Base-by-base conservation (phyloP, 2,113 vertebrate genomes). In the Lethenteron camtschaticum region DNA sequence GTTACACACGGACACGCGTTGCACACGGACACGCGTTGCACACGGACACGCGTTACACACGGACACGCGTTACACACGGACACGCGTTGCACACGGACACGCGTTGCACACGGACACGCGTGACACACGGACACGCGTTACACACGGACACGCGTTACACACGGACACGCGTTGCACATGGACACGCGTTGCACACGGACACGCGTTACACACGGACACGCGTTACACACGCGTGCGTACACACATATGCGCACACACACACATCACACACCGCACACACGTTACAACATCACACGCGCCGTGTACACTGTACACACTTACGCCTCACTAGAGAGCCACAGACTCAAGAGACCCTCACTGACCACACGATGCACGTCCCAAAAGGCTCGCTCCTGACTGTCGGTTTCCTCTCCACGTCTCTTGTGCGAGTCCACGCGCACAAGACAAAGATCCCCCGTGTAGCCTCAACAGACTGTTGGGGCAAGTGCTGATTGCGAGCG, bases 351-450 rank as follows among this genome's bases (percentile, higher is more conserved):
- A 41, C 41, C 41, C 41, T 41, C 41, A 41, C 41, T 41, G 41
- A 95, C 90, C 87, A 96, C 90, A 70, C 90, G 84, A 77, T 96
- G 90, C 70, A 95, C 90, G 72, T 96, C 90, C 90, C 90, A 96
- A 79, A 96, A 96, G 70, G 89, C 90, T 76, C 90, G 85, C 77
- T 96, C 90, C 77, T 96, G 90, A 76, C 90, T 96, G 77, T 96
- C 90, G 78, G 78, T 94, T 96, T 96, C 75, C 90, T 84, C 79
- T 96, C 90, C 1, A 88, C 91, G n/a, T n/a, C n/a, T n/a, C n/a
- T n/a, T n/a, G n/a, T 96, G 78, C 72, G 80, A 71, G 56, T 71
- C 73, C 78, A 73, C 55, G 77, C 72, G 74, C 71, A 16, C n/a
- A 9, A 66, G 9, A 66, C n/a, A 16, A 11, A 66, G 10, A 16